Percentiles rank a stretch among this genome's conserved stretches.
These are phyloP conservation scores for Cancer borealis DNA, from an alignment of 2,888 invertebrate species.

Conservation along the genomic window DNA sequence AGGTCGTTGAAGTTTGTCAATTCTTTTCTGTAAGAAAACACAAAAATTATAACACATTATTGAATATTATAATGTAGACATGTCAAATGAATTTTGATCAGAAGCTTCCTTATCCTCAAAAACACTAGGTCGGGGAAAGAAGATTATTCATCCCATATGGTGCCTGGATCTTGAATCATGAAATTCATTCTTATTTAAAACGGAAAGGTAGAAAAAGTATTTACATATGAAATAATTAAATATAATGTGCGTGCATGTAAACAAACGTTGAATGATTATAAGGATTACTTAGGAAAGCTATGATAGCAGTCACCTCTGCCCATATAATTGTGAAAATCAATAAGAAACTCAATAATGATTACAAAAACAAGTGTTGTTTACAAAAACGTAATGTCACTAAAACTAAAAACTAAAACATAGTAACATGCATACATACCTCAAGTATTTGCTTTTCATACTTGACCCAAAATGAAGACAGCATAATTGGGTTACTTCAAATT, in stretches of 20 bases:
- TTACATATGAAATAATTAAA: no score
- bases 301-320: no score
- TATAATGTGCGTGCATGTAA: no score
- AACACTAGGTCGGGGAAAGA: conserved; percentile 38
- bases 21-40: neutral
- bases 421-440: neutral
- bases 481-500: neutral
- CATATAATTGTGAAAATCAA: no score
- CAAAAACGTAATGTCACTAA: no score
- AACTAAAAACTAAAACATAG: no score
- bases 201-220: no score
- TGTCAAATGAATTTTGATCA: neutral
- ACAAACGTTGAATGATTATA: no score
- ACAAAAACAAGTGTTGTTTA: neutral
- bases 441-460: neutral
- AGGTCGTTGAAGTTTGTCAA: neutral
- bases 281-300: no score
- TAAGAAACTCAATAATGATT: neutral
- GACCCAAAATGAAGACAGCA: neutral
- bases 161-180: neutral
- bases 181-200: no score
- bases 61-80: neutral
- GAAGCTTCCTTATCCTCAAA: conserved; percentile 13
- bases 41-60: neutral
- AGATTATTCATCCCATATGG: neutral